Evolutionary conservation across 2,888 invertebrate genomes (phyloP).

Genomic region (Cyclophora punctaria): DNA sequence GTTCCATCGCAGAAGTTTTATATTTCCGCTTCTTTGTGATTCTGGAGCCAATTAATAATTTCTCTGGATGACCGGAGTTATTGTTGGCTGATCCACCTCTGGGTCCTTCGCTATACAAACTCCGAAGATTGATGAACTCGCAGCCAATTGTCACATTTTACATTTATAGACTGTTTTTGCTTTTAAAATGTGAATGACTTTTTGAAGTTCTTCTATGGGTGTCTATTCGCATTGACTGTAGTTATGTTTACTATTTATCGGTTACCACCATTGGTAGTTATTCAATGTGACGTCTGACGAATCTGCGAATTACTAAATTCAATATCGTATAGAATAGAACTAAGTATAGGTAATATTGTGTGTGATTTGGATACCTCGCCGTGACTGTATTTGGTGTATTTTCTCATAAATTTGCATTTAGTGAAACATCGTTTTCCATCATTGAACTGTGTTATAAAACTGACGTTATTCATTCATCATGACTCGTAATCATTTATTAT

Average conservation of each 20-base stretch:
- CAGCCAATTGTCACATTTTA: constrained; percentile 62
- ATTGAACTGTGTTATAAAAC: too few species aligned
- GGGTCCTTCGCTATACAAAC: constrained; percentile 52
- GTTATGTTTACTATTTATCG: constrained; percentile 18
- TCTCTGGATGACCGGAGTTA: constrained; percentile 70
- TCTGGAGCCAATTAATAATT: constrained; percentile 70
- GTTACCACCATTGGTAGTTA: too few species aligned
- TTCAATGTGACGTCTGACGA: too few species aligned
- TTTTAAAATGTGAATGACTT: constrained; percentile 40
- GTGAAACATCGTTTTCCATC: too few species aligned
- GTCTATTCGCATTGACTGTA: constrained; percentile 14
- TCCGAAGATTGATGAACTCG: constrained; percentile 70
- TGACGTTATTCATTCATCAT: too few species aligned
- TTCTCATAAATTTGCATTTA: too few species aligned
- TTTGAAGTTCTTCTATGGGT: constrained; percentile 20
- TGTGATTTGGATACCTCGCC: too few species aligned
- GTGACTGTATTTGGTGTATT: too few species aligned
- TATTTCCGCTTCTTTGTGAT: constrained; percentile 74
- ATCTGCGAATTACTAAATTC: too few species aligned
- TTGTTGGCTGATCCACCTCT: constrained; percentile 49
- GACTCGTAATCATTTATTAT: too few species aligned
- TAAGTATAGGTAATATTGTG: too few species aligned
- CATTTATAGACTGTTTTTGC: constrained; percentile 64
- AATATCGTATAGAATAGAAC: too few species aligned
- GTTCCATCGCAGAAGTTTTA: constrained; percentile 67